A percentile compares a stretch with the other conserved stretches of the same genome.
Evolutionary conservation across 2,888 invertebrate species (phyloP).

Genomic region (Sarcophaga caerulescens): DNA sequence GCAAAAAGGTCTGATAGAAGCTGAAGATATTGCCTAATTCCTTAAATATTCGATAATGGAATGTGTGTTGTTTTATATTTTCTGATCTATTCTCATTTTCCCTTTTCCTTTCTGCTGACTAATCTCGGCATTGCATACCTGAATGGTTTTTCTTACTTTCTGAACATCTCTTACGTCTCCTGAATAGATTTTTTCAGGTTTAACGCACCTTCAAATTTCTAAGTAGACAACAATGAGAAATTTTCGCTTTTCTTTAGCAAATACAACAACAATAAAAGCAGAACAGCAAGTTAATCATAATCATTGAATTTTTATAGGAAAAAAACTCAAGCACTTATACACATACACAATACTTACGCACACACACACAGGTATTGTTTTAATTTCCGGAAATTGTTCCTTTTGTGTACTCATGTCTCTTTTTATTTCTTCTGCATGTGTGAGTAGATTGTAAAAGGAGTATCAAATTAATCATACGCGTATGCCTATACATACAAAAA

Average conservation of each 20-base stretch:
- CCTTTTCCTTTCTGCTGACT: too few species aligned
- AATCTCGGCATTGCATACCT: too few species aligned
- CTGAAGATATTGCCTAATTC: too few species aligned
- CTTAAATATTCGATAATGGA: too few species aligned
- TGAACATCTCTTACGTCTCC: too few species aligned
- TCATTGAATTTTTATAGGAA: conserved; percentile 6
- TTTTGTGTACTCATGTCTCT: conserved; percentile 1
- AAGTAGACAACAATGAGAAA: background rate
- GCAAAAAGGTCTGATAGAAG: too few species aligned
- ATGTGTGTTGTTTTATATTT: too few species aligned
- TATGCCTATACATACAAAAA: background rate
- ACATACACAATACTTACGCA: background rate
- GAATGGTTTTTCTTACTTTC: too few species aligned
- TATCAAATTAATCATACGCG: background rate
- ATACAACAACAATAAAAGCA: background rate
- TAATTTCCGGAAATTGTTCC: conserved; percentile 40
- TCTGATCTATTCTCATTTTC: too few species aligned
- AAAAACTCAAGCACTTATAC: background rate
- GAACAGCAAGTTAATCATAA: conserved; percentile 47
- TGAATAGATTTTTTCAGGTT: too few species aligned
- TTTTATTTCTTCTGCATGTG: background rate
- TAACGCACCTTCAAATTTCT: too few species aligned
- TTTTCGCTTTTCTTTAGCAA: background rate
- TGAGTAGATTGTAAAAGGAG: background rate
- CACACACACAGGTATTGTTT: conserved; percentile 25